Conservation (phyloP, 2,797 vertebrate species). For the Crenichthys baileyi region DNA sequence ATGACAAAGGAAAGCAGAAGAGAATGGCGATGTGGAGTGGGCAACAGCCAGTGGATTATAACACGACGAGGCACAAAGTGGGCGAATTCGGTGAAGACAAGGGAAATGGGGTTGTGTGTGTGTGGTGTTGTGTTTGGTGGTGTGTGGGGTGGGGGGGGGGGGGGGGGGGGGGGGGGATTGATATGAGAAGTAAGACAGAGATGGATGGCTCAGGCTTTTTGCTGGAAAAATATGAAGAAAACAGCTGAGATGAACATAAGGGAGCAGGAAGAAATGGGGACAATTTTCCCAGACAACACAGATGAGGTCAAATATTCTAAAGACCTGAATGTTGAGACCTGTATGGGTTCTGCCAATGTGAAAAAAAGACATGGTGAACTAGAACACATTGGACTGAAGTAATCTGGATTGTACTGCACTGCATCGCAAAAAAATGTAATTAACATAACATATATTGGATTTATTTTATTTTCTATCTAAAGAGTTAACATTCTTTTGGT, state of each 20-base stretch:
- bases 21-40: conserved; percentile 17
- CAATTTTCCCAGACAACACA: conserved; percentile 14
- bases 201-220: conserved; percentile 44
- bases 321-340: neutral
- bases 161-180: neutral
- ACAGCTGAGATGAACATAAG: conserved; percentile 37
- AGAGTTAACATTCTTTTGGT: no score
- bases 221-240: conserved; percentile 44
- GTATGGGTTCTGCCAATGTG: no score
- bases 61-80: conserved; percentile 16
- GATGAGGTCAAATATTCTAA: neutral
- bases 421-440: no score
- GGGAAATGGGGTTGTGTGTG: conserved; percentile 1
- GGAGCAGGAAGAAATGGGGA: conserved; percentile 6
- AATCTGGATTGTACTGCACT: no score
- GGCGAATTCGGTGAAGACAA: conserved; percentile 18
- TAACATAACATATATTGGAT: no score
- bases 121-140: neutral
- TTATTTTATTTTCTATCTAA: no score
- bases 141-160: neutral
- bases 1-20: conserved; percentile 40
- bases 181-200: conserved; percentile 30
- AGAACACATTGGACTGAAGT: no score
- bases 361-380: no score
- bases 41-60: conserved; percentile 14